Base-by-base conservation (phyloP, 2,113 vertebrate species). In the Pseudolaguvia tuberculata region DNA sequence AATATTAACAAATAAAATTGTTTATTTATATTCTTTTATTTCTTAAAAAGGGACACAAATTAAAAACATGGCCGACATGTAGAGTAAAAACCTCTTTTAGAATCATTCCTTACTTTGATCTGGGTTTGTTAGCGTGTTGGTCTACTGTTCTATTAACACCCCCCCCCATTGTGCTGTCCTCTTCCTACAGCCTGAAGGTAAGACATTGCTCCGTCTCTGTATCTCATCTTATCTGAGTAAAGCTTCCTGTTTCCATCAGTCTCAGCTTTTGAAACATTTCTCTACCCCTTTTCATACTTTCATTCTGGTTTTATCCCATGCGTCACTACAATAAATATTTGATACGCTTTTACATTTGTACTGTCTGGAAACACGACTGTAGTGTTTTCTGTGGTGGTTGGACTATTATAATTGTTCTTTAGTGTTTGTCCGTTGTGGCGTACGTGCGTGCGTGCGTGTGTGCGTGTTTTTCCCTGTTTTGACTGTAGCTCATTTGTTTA, bases 301-400 rank as follows among this genome's bases (percentile, higher is more conserved):
- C 27, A 17, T 18, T 39, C 52, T 27, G 48, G 45, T 74, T 76
- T 5, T 39, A 2, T 13, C n/a, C 27, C 48, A 21, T 53, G 27
- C 1, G 2, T 15, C 2, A 13, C 12, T 17, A 27, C n/a, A 10
- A 35, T 1, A 8, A 7, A 9, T 15, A 12, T 35, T 50, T 17
- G 31, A 48, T n/a, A 42, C 50, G 25, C 15, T 18, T 35, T 42
- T 35, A 35, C 39, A 52, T 62, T 78, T 45, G 5, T 70, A 20
- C 52, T 74, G 80, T 86, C 84, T 89, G 85, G 88, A 91, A 89
- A 88, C 88, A 87, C 88, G 87, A 78, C 79, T 81, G 35, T 72
- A 81, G 68, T 80, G 57, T 42, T 84, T 85, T 87, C 75, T 78
- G 70, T 78, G 45, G 66, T 84, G 65, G 25, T 47, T 69, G 82